These are phyloP conservation scores for Pollenia amentaria DNA, from an alignment of 2,888 invertebrate genomes.

Conservation along the genomic window DNA sequence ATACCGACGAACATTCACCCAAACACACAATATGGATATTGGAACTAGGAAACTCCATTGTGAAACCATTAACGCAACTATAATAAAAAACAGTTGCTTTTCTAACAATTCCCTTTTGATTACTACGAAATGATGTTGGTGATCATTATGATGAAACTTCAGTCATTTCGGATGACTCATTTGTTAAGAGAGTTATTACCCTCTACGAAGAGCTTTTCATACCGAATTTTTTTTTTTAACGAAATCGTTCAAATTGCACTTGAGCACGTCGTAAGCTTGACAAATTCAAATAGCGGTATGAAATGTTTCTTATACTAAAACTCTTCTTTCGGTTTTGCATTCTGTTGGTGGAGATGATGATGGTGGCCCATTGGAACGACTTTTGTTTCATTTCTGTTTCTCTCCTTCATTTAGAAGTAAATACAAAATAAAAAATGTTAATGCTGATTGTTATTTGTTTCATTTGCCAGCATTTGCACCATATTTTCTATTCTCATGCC, in stretches of 20 bases:
- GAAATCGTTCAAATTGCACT: constrained; percentile 61
- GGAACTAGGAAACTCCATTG: constrained; percentile 19
- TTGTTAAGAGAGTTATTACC: constrained; percentile 60
- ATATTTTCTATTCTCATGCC: constrained; percentile 55
- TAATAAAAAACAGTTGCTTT: constrained; percentile 40
- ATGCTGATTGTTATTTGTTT: constrained; percentile 70
- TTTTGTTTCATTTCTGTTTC: constrained; percentile 6
- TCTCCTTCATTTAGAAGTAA: constrained; percentile 57
- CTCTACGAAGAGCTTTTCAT: constrained; percentile 22
- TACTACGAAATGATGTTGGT: constrained; percentile 10
- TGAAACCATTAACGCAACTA: constrained; percentile 10
- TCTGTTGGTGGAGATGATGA: constrained; percentile 23
- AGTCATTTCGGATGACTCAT: constrained; percentile 61
- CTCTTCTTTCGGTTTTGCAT: constrained; percentile 25
- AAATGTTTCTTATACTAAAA: constrained; percentile 36
- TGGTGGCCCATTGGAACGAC: constrained; percentile 62
- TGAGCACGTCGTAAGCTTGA: constrained; percentile 74
- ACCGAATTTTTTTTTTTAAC: constrained; percentile 2
- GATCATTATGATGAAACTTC: constrained; percentile 19
- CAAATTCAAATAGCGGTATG: constrained; percentile 75
- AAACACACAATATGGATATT: background rate
- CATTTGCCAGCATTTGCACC: constrained; percentile 70
- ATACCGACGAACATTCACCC: background rate
- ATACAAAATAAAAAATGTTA: constrained; percentile 59
- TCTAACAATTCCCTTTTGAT: constrained; percentile 21